phyloP scores from a whole-genome alignment of 2,888 invertebrate genomes.

The Lithophane socia region DNA sequence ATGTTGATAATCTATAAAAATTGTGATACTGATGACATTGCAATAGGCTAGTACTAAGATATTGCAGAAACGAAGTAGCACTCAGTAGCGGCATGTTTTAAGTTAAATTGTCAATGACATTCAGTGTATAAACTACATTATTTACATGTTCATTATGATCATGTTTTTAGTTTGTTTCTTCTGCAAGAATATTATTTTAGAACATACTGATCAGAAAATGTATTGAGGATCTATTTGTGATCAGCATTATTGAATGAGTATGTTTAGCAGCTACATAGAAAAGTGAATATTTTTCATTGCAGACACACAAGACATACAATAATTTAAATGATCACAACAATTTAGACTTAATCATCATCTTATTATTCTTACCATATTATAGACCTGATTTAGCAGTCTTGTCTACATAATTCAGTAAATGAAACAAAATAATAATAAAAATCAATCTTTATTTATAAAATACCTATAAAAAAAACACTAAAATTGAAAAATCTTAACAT shows the following conservation, averaged over 20 bases:
- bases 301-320: not conserved
- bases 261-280: not conserved
- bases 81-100: not conserved
- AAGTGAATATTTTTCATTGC: not conserved
- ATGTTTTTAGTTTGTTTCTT: constrained; percentile 47
- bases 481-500: not conserved
- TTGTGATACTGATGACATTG: constrained; percentile 31
- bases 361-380: not conserved
- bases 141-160: constrained; percentile 18
- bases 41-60: constrained; percentile 29
- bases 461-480: not conserved
- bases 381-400: constrained; percentile 2
- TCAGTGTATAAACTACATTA: not conserved
- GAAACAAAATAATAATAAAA: not conserved
- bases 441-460: not conserved
- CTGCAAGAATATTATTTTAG: constrained; percentile 1
- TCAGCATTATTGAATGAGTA: not conserved
- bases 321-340: not conserved
- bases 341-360: not conserved
- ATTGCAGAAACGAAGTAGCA: constrained; percentile 14
- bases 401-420: not conserved
- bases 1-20: constrained; percentile 41
- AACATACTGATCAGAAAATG: not conserved
- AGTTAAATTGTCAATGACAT: not conserved
- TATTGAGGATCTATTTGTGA: not conserved